Conservation (phyloP, 92 coral and sea anemone genomes). For the Anthopleura xanthogrammica region DNA sequence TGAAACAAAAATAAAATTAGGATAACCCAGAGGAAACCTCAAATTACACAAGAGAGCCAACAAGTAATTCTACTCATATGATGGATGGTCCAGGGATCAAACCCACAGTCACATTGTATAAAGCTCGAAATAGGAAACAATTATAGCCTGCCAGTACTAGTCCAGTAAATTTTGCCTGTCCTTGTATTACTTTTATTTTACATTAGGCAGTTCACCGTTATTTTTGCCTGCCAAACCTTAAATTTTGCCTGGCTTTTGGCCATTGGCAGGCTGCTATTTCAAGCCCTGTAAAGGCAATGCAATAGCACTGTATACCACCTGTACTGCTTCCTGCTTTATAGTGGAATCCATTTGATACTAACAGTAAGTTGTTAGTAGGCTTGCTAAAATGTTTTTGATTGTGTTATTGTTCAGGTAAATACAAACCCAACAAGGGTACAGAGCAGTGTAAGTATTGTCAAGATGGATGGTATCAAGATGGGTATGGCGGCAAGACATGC, state of each 20-base stretch:
- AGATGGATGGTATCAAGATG: slow-evolving; percentile 30
- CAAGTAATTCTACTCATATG: no score
- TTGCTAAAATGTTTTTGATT: neutral
- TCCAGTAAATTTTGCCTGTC: neutral
- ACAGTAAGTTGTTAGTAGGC: no score
- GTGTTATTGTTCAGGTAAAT: slow-evolving; percentile 38
- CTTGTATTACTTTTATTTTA: no score
- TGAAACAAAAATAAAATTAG: no score
- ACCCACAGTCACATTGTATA: no score
- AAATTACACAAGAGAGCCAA: no score
- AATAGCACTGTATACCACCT: no score
- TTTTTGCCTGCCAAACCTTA: neutral
- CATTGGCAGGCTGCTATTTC: neutral
- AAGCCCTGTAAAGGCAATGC: neutral
- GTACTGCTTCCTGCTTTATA: no score
- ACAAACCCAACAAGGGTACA: slow-evolving; percentile 27
- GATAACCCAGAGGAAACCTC: no score
- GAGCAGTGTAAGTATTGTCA: slow-evolving; percentile 13
- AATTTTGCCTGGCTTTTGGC: neutral
- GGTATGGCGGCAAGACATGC: slow-evolving; percentile 54
- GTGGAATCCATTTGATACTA: neutral
- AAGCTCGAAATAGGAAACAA: no score
- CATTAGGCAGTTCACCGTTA: neutral
- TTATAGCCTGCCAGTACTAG: no score
- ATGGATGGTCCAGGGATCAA: no score